Evolutionary conservation across 2,797 vertebrate species (phyloP).

Genomic region (Holocentrus rufus): DNA sequence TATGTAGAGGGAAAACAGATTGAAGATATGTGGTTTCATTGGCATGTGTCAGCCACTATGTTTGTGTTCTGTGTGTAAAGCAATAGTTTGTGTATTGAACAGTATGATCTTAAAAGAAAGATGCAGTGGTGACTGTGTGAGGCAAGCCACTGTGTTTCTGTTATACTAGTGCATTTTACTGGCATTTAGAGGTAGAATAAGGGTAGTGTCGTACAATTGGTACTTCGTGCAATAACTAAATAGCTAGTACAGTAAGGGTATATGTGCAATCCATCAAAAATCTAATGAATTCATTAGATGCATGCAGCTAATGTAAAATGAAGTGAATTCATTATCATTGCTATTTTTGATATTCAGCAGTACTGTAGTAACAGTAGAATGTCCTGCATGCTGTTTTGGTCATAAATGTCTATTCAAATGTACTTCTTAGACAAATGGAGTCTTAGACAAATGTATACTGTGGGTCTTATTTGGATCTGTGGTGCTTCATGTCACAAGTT

Average conservation of each 20-base stretch:
- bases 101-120: slow-evolving; percentile 28
- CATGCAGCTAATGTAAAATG: slow-evolving; percentile 34
- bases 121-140: slow-evolving; percentile 49
- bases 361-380: not conserved
- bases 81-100: slow-evolving; percentile 61
- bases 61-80: slow-evolving; percentile 45
- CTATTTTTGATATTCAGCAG: slow-evolving; percentile 63
- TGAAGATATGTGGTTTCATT: slow-evolving; percentile 41
- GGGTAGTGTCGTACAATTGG: slow-evolving; percentile 34
- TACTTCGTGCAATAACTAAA: slow-evolving; percentile 69
- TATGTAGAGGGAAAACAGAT: slow-evolving; percentile 7
- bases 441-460: slow-evolving; percentile 6
- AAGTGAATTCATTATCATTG: slow-evolving; percentile 22
- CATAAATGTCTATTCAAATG: slow-evolving; percentile 7
- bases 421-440: too few species aligned
- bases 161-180: slow-evolving; percentile 45
- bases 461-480: slow-evolving; percentile 22
- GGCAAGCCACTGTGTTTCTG: slow-evolving; percentile 63
- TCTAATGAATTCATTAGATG: slow-evolving; percentile 34
- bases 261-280: slow-evolving; percentile 62
- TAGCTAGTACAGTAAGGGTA: slow-evolving; percentile 48
- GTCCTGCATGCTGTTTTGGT: slow-evolving; percentile 48
- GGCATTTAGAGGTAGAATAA: slow-evolving; percentile 51
- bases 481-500: slow-evolving; percentile 16
- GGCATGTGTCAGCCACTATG: slow-evolving; percentile 46